These are phyloP conservation scores for Peromyscus attwateri DNA, from an alignment of 2,797 vertebrate genomes.

Conservation along the genomic window DNA sequence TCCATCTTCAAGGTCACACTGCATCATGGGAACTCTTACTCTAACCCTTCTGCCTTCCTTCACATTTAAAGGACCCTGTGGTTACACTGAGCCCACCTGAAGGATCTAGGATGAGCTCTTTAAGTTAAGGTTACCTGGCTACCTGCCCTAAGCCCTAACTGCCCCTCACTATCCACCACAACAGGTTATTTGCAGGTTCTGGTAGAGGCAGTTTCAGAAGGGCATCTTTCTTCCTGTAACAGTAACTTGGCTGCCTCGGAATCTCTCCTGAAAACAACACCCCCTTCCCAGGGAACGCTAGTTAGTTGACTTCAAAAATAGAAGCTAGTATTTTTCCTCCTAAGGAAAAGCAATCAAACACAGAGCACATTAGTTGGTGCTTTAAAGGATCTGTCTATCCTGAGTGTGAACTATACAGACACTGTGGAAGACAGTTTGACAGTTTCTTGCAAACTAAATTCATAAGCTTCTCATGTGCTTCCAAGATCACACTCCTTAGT, in stretches of 20 bases:
- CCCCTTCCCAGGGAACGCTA: background rate
- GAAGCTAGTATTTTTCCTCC: background rate
- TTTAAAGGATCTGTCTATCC: background rate
- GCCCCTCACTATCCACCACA: background rate
- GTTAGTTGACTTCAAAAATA: background rate
- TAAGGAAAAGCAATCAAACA: background rate
- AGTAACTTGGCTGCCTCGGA: background rate
- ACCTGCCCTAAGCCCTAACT: background rate
- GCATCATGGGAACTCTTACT: background rate
- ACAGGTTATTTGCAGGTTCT: background rate
- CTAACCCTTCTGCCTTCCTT: background rate
- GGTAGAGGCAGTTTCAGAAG: background rate
- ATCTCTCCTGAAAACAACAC: background rate
- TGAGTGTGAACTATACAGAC: background rate
- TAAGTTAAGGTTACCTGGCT: background rate
- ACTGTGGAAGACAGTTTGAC: background rate
- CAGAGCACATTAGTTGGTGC: background rate
- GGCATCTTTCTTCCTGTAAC: background rate
- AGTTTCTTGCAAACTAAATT: conserved; percentile 7
- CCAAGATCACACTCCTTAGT: background rate
- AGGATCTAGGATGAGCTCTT: background rate
- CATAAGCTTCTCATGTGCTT: background rate
- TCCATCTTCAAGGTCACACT: background rate
- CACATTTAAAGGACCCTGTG: background rate
- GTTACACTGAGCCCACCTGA: background rate